phyloP scores from a whole-genome alignment of 2,888 invertebrate species.

The Lepidochrysops patricia region DNA sequence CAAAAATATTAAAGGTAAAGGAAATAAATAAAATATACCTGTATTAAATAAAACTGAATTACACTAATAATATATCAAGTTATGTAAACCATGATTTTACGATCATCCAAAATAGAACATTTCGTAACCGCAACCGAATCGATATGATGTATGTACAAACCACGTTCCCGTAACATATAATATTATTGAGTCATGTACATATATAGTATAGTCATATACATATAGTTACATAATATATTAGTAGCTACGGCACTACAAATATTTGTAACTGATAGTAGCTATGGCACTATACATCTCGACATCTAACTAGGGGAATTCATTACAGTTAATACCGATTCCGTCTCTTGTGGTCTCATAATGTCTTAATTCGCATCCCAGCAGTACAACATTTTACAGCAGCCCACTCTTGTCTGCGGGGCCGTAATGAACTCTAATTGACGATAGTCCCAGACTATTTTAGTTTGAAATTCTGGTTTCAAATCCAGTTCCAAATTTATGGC shows the following conservation, averaged over 20 bases:
- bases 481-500: slow-evolving; percentile 3
- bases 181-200: too few relatives aligned
- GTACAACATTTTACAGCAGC: not conserved
- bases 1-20: not conserved
- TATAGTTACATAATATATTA: not conserved
- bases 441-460: slow-evolving; percentile 13
- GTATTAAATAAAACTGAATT: too few relatives aligned
- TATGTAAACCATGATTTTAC: too few relatives aligned
- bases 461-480: slow-evolving; percentile 10
- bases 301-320: not conserved
- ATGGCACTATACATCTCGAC: too few relatives aligned
- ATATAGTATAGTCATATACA: not conserved
- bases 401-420: not conserved
- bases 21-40: too few relatives aligned
- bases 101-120: too few relatives aligned
- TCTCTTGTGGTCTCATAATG: not conserved
- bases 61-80: too few relatives aligned
- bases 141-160: not conserved
- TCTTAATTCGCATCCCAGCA: not conserved
- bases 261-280: too few relatives aligned
- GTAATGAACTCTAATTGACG: slow-evolving; percentile 34
- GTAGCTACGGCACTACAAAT: not conserved
- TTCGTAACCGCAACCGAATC: not conserved
- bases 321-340: not conserved
- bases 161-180: too few relatives aligned